These are phyloP conservation scores for Micrasema longulum DNA, from an alignment of 1,140 invertebrate species.

Conservation along the genomic window DNA sequence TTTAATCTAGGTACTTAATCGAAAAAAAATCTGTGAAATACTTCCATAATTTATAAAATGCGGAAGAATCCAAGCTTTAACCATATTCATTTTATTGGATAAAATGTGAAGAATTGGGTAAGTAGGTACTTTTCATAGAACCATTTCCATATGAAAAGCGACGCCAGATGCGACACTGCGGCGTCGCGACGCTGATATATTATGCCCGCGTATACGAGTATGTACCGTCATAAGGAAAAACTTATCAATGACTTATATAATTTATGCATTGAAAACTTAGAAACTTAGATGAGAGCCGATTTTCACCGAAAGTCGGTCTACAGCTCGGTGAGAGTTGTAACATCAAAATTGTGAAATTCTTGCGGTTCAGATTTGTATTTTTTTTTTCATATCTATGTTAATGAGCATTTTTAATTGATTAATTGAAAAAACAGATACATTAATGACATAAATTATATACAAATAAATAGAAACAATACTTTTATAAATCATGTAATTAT, in stretches of 20 bases:
- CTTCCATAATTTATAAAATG: too few relatives aligned
- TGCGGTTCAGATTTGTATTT: too few relatives aligned
- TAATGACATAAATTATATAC: too few relatives aligned
- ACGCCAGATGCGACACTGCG: conserved; percentile 30
- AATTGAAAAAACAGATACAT: too few relatives aligned
- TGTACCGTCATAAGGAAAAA: conserved; percentile 42
- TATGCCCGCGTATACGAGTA: neutral
- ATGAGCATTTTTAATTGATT: too few relatives aligned
- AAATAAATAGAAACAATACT: too few relatives aligned
- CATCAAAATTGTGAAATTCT: too few relatives aligned
- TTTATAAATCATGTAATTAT: too few relatives aligned
- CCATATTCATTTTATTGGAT: conserved; percentile 14
- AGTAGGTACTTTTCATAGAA: conserved; percentile 1
- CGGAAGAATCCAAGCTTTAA: too few relatives aligned
- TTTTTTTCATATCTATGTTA: too few relatives aligned
- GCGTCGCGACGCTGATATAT: conserved; percentile 29
- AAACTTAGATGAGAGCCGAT: conserved; percentile 40
- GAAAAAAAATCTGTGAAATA: too few relatives aligned
- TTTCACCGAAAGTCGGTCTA: conserved; percentile 33
- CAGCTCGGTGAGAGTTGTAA: neutral
- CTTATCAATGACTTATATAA: conserved; percentile 50
- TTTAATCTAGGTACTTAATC: too few relatives aligned
- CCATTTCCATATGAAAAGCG: conserved; percentile 10
- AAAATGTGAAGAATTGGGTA: neutral
- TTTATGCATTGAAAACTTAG: conserved; percentile 50